phyloP scores from a whole-genome alignment of 2,888 invertebrate genomes.

The Scaptomyza flava region DNA sequence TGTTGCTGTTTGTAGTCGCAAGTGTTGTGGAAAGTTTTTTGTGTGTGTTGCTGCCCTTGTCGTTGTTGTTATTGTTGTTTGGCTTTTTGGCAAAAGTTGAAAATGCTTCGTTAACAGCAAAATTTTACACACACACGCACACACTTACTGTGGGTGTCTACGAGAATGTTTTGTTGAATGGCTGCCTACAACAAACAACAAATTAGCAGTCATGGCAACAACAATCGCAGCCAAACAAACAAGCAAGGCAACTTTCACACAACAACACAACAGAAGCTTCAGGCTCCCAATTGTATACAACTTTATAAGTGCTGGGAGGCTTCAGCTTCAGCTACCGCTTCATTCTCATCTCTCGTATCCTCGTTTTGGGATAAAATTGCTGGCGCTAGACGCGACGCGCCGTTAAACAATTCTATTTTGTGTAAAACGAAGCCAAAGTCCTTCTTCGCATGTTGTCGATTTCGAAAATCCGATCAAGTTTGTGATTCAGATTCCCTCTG shows the following conservation, averaged over 20 bases:
- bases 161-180: constrained; percentile 64
- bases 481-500: constrained; percentile 27
- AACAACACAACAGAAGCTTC: constrained; percentile 47
- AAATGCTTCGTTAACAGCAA: constrained; percentile 76
- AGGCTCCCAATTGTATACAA: constrained; percentile 50
- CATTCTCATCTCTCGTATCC: not conserved
- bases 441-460: constrained; percentile 39
- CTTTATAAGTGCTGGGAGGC: constrained; percentile 63
- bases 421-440: constrained; percentile 48
- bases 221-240: constrained; percentile 39
- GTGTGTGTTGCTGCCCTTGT: constrained; percentile 66
- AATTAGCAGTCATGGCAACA: constrained; percentile 78
- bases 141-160: constrained; percentile 37
- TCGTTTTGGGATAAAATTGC: constrained; percentile 6
- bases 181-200: constrained; percentile 77
- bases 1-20: constrained; percentile 55
- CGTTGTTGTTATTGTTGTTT: constrained; percentile 76
- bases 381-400: constrained; percentile 35
- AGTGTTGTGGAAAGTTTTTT: constrained; percentile 75
- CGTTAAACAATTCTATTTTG: constrained; percentile 47
- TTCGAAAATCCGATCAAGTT: constrained; percentile 45
- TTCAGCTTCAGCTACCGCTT: not conserved
- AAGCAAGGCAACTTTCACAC: constrained; percentile 52
- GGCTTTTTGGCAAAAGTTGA: constrained; percentile 80
- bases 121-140: constrained; percentile 56